A percentile compares a stretch with the other conserved stretches of the same genome.
These are phyloP conservation scores for Neolamprologus tretocephalus DNA, from an alignment of 2,113 vertebrate species.

Conservation along the genomic window DNA sequence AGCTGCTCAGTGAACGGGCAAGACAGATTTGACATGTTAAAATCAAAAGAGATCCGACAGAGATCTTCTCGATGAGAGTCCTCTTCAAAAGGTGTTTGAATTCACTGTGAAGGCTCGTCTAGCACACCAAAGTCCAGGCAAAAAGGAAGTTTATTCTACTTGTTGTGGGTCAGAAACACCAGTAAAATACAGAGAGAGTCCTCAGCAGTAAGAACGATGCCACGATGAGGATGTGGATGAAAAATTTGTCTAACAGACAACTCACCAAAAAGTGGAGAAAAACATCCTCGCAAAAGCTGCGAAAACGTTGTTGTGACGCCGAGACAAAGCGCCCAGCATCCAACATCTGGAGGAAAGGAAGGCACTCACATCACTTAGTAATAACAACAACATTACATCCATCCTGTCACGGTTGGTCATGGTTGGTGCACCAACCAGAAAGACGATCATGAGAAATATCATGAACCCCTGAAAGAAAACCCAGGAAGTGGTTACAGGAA, in stretches of 20 bases:
- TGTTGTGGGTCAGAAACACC: not conserved
- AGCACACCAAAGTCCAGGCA: not conserved
- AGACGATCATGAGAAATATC: not conserved
- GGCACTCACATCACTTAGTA: not conserved
- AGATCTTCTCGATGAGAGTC: not conserved
- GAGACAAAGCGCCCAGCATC: not conserved
- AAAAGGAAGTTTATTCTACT: not conserved
- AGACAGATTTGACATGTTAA: not conserved
- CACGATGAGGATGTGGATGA: not conserved
- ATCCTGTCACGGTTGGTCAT: not conserved
- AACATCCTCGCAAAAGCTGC: not conserved
- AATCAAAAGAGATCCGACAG: rapidly evolving
- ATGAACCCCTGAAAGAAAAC: not conserved
- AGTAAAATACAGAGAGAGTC: rapidly evolving
- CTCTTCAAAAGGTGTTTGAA: not conserved
- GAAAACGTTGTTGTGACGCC: not conserved
- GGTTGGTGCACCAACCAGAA: not conserved
- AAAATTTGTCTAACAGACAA: not conserved
- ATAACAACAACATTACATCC: not conserved
- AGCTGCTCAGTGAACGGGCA: not conserved
- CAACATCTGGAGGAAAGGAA: not conserved
- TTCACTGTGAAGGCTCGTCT: not conserved
- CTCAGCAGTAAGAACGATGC: not conserved
- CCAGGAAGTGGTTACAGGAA: not conserved
- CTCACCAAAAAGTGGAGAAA: not conserved